A percentile compares a stretch with the other conserved stretches of the same genome.
These are phyloP conservation scores for Trachelus tabidus DNA, from an alignment of 2,888 invertebrate species.

Conservation along the genomic window DNA sequence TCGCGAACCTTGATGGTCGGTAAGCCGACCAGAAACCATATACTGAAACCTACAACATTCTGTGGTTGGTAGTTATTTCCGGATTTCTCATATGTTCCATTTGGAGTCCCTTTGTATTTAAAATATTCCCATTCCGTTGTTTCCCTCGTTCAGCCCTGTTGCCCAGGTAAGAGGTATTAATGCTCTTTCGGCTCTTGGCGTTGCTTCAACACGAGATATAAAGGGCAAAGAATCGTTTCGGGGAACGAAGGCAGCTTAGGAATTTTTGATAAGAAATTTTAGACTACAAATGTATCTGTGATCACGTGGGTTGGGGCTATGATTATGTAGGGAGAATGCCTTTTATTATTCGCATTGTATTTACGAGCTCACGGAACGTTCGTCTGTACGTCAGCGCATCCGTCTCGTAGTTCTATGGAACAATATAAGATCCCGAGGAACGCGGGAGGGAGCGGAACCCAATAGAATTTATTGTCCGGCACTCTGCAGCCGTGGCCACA, in stretches of 20 bases:
- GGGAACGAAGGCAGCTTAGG: background rate
- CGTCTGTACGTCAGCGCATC: background rate
- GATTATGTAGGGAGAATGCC: background rate
- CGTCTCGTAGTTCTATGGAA: slow-evolving; percentile 32
- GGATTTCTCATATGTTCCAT: background rate
- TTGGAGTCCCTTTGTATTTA: background rate
- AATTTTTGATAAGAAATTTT: background rate
- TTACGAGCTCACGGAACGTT: background rate
- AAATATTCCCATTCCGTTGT: background rate
- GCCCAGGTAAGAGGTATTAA: background rate
- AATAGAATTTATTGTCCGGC: slow-evolving; percentile 35
- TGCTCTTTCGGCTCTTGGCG: background rate
- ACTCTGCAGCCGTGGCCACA: slow-evolving; percentile 17
- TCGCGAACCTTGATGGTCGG: background rate
- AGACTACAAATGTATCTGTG: background rate
- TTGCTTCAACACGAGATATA: background rate
- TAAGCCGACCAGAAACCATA: background rate
- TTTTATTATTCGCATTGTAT: background rate
- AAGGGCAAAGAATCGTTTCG: background rate
- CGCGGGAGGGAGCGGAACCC: slow-evolving; percentile 13
- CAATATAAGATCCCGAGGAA: slow-evolving; percentile 23
- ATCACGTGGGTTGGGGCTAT: background rate
- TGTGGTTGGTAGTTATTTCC: background rate
- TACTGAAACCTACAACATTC: background rate
- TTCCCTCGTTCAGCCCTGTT: background rate